These are phyloP conservation scores for Macrosiphum euphorbiae DNA, from an alignment of 2,888 invertebrate genomes.

Conservation along the genomic window DNA sequence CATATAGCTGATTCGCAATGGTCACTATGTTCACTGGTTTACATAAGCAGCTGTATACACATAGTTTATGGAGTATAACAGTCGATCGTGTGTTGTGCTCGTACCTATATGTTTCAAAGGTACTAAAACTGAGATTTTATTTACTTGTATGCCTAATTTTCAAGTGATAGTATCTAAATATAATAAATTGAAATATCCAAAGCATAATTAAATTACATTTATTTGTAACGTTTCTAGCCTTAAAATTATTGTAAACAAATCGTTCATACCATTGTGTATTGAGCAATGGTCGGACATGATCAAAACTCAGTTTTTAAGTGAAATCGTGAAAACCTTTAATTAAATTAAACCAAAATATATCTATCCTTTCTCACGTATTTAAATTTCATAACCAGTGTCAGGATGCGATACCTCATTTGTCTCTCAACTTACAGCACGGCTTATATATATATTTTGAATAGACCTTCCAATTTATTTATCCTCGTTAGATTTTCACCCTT, in stretches of 20 bases:
- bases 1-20: background rate
- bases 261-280: background rate
- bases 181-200: background rate
- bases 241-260: background rate
- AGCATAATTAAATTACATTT: background rate
- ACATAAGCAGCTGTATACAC: background rate
- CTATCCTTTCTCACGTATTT: background rate
- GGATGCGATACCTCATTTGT: background rate
- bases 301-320: background rate
- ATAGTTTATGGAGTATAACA: background rate
- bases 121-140: background rate
- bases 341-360: background rate
- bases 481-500: too few relatives aligned
- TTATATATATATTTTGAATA: background rate
- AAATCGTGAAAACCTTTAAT: background rate
- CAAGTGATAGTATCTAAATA: background rate
- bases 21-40: background rate
- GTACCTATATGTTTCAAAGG: background rate
- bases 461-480: background rate
- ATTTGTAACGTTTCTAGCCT: background rate
- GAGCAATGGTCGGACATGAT: background rate
- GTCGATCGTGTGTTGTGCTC: background rate
- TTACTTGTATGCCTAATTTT: background rate
- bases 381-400: background rate
- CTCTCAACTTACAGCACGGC: background rate